phyloP scores from a whole-genome alignment of 2,888 invertebrate genomes.

The Hybos culiciformis region DNA sequence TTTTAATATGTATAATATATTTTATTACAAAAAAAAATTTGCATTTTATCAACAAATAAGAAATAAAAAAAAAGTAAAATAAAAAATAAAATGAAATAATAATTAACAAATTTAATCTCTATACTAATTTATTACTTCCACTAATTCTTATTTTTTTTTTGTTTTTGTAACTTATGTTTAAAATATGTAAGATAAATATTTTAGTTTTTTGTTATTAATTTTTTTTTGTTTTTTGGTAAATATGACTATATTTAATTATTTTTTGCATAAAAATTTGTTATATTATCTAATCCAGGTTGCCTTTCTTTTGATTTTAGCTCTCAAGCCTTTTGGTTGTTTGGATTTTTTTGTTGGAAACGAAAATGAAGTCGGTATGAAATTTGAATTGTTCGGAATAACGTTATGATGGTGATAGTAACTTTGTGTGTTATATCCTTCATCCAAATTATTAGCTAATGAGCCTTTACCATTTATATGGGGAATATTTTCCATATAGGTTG shows the following conservation, averaged over 20 bases:
- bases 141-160: not conserved
- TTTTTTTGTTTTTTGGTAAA: too few species aligned
- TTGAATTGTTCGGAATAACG: not conserved
- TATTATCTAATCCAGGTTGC: constrained; percentile 32
- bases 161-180: constrained; percentile 6
- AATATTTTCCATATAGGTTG: constrained; percentile 24
- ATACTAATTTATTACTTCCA: not conserved
- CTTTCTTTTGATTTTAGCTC: constrained; percentile 34
- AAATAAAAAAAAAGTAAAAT: not conserved
- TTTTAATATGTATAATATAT: not conserved
- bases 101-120: not conserved
- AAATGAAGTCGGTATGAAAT: not conserved
- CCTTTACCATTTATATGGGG: constrained; percentile 16
- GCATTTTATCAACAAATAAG: not conserved
- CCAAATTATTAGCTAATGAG: constrained; percentile 16
- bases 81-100: not conserved
- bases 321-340: constrained; percentile 28
- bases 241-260: too few species aligned
- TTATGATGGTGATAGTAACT: constrained; percentile 18
- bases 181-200: too few species aligned
- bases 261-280: too few species aligned
- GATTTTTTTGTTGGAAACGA: constrained; percentile 24
- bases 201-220: too few species aligned
- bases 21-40: constrained; percentile 8
- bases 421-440: constrained; percentile 24